Evolutionary conservation across 1,140 invertebrate species (phyloP).

Genomic region (Ceratina australensis): DNA sequence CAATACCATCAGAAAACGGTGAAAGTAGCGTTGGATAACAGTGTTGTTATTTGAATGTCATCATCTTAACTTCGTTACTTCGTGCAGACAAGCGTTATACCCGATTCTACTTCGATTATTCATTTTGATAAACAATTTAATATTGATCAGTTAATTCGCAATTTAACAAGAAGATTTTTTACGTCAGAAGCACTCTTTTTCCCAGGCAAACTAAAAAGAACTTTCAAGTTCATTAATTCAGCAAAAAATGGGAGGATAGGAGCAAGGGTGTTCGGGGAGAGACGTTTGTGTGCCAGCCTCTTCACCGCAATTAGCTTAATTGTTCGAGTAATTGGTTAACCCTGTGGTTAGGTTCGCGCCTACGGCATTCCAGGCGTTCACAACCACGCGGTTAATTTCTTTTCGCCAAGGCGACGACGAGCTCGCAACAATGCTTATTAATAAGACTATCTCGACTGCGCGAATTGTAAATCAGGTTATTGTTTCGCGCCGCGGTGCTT

Average conservation of each 20-base stretch:
- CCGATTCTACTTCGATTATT: too few relatives aligned
- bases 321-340: slow-evolving; percentile 53
- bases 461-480: slow-evolving; percentile 8
- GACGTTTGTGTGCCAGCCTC: slow-evolving; percentile 11
- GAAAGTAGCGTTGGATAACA: too few relatives aligned
- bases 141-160: too few relatives aligned
- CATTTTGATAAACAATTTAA: too few relatives aligned
- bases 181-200: too few relatives aligned
- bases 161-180: too few relatives aligned
- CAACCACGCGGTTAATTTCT: slow-evolving; percentile 60
- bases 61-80: neutral
- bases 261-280: neutral
- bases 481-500: neutral
- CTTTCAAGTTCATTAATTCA: neutral
- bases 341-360: slow-evolving; percentile 53
- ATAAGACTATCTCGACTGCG: slow-evolving; percentile 15
- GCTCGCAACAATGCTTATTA: slow-evolving; percentile 47
- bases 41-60: too few relatives aligned
- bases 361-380: slow-evolving; percentile 47
- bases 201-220: neutral
- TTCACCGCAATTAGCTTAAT: slow-evolving; percentile 38
- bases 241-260: neutral
- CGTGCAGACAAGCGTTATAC: neutral
- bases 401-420: slow-evolving; percentile 17
- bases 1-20: too few relatives aligned